Evolutionary conservation across 2,888 invertebrate species (phyloP).

Genomic region (Spodoptera littoralis): DNA sequence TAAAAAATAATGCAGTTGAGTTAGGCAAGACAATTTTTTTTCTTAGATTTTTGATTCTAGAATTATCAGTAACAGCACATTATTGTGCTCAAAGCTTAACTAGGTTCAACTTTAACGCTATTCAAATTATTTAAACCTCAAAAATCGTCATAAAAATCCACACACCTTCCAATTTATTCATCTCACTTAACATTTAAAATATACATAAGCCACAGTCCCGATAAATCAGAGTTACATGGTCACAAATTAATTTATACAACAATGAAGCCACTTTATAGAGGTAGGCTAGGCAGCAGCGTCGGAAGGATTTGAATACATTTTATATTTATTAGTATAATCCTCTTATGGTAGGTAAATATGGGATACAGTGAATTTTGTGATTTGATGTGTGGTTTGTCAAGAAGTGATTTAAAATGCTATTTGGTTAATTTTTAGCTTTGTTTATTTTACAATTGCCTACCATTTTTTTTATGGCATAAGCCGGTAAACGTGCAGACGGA

Average conservation of each 20-base stretch:
- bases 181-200: constrained; percentile 27
- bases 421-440: not conserved
- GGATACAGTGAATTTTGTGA: constrained; percentile 61
- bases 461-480: too few species aligned
- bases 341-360: constrained; percentile 66
- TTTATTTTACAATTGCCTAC: too few species aligned
- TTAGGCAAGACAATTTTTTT: too few species aligned
- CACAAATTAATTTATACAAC: constrained; percentile 58
- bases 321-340: constrained; percentile 84
- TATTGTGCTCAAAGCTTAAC: too few species aligned
- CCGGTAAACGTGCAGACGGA: too few species aligned
- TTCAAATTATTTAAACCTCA: too few species aligned
- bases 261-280: constrained; percentile 62
- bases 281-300: constrained; percentile 57
- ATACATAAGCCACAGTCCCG: constrained; percentile 31
- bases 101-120: too few species aligned
- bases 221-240: constrained; percentile 60
- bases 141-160: too few species aligned
- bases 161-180: constrained; percentile 4
- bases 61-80: too few species aligned
- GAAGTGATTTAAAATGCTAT: not conserved
- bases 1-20: too few species aligned
- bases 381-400: constrained; percentile 46
- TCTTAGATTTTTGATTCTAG: too few species aligned
- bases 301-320: constrained; percentile 74